A percentile compares a stretch with the other conserved stretches of the same genome.
phyloP scores from a whole-genome alignment of 1,140 invertebrate genomes.

The Achroia grisella region DNA sequence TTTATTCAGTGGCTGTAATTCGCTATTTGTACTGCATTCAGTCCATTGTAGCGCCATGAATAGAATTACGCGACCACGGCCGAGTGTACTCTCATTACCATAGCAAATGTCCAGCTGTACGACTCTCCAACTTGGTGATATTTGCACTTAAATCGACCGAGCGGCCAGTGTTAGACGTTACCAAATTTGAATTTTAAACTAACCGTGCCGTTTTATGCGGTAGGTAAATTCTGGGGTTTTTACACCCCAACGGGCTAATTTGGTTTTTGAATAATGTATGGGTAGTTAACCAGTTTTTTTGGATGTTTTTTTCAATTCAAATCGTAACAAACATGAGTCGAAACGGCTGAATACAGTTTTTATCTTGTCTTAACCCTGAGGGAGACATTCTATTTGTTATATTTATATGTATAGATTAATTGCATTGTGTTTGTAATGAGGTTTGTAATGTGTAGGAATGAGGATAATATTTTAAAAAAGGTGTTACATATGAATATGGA shows the following conservation, averaged over 20 bases:
- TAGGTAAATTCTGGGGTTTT: constrained; percentile 30
- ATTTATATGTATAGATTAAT: no score
- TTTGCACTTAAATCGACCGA: constrained; percentile 23
- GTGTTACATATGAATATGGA: no score
- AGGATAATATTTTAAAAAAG: no score
- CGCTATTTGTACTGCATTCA: constrained; percentile 3
- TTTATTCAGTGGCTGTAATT: constrained; percentile 1
- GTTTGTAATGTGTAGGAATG: no score
- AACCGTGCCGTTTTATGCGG: constrained; percentile 29
- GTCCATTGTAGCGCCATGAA: constrained; percentile 5
- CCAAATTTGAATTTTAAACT: constrained; percentile 52
- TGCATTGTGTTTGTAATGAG: no score
- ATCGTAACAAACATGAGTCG: no score
- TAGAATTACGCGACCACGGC: constrained; percentile 4
- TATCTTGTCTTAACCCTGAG: no score
- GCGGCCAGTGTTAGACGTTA: constrained; percentile 20
- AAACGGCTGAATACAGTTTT: no score
- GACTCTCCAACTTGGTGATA: constrained; percentile 21
- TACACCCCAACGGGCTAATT: constrained; percentile 24
- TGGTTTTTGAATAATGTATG: constrained; percentile 21
- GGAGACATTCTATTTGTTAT: no score
- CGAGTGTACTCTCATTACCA: constrained; percentile 3
- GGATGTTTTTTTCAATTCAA: no score
- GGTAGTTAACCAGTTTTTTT: background rate
- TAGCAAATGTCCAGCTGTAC: constrained; percentile 1